Evolutionary conservation across 1,140 invertebrate species (phyloP).

Genomic region (Tigriopus japonicus): DNA sequence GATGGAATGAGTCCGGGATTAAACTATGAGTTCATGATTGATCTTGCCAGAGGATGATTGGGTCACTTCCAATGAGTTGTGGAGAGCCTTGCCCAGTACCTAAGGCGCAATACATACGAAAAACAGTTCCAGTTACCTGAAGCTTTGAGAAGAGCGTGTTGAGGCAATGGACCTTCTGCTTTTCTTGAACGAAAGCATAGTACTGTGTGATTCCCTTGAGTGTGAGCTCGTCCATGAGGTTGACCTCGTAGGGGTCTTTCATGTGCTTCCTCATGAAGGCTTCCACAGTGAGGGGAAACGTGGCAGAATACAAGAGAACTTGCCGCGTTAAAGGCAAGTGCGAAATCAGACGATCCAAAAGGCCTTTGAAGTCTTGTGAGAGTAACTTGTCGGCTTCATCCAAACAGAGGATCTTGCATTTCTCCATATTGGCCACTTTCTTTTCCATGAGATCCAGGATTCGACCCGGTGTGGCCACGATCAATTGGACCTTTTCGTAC

Average conservation of each 20-base stretch:
- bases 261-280: slow-evolving; percentile 57
- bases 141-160: slow-evolving; percentile 95
- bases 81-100: not conserved
- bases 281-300: slow-evolving; percentile 97
- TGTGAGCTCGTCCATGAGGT: slow-evolving; percentile 98
- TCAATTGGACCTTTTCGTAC: slow-evolving; percentile 97
- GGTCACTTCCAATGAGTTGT: not conserved
- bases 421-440: slow-evolving; percentile 83
- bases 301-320: slow-evolving; percentile 95
- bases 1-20: not conserved
- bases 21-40: not conserved
- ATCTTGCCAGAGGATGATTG: not conserved
- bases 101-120: not conserved
- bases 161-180: slow-evolving; percentile 98
- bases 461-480: slow-evolving; percentile 96
- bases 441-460: slow-evolving; percentile 99
- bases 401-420: slow-evolving; percentile 88
- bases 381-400: slow-evolving; percentile 99
- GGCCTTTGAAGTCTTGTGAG: slow-evolving; percentile 96
- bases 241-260: slow-evolving; percentile 66
- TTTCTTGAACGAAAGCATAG: slow-evolving; percentile 99
- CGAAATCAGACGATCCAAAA: slow-evolving; percentile 89
- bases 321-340: slow-evolving; percentile 85
- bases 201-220: slow-evolving; percentile 99
- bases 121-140: not conserved